Base-by-base conservation (phyloP, 2,113 vertebrate species). In the Chionodraco myersi region DNA sequence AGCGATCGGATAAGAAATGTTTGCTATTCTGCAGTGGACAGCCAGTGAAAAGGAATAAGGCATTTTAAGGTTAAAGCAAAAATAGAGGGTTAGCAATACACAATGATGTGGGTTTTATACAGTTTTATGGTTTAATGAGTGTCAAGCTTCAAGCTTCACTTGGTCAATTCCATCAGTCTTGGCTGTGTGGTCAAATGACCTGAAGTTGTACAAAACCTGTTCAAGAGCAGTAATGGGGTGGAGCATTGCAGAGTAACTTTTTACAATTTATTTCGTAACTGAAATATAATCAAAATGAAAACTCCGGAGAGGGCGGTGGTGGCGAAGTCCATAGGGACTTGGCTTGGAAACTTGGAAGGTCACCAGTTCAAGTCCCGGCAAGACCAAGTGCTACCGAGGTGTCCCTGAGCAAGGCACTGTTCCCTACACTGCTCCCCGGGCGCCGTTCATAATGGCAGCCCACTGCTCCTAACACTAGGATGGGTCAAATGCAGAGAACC, bases 1-100 rank as follows among this genome's bases (percentile, higher is more conserved):
- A 80, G 34, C 48, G 44, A 61, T 1, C 76, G 11, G 47, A 79
- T 62, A 70, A 71, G 49, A 79, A 75, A 76, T 62, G 57, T 67
- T 72, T 76, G 30, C 51, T 51, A 65, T 80, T 71, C 23, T 69
- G 21, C 41, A 73, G 6, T 67, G 52, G 30, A 58, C 44, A 82
- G 15, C 2, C 6, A 53, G 56, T 30, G 26, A 9, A 66, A 77
- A 23, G 18, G 5, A 75, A 72, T 11, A 65, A 15, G 4, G 41
- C 30, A 21, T 72, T 41, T 49, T 49, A 72, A 65, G 18, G 34
- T 10, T 26, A 18, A 70, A 72, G 69, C 54, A 41, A 62, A 57
- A 41, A 68, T 1, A 65, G 18, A 72, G 15, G 67, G n/a, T 56
- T 49, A 18, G 13, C 16, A 45, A 36, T 47, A 49, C 15, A 66